Conservation (phyloP, 2,888 invertebrate species). For the Aleiodes leptofemur region DNA sequence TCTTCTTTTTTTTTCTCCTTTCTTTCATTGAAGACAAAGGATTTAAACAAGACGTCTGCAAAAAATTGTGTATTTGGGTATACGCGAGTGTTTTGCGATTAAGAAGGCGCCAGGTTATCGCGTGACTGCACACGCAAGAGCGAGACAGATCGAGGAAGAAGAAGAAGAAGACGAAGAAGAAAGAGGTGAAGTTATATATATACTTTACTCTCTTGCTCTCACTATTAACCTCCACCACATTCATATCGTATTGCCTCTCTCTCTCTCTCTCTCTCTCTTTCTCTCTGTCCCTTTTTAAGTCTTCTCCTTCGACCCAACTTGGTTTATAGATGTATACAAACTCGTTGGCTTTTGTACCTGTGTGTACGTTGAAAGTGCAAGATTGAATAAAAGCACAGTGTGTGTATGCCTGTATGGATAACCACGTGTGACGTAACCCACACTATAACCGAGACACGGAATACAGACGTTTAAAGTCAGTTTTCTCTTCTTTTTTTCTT, state of each 20-base stretch:
- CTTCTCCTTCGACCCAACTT: neutral
- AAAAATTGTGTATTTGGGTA: conserved; percentile 36
- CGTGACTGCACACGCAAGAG: conserved; percentile 38
- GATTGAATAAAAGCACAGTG: conserved; percentile 22
- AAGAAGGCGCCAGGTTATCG: conserved; percentile 44
- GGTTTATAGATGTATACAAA: conserved; percentile 2
- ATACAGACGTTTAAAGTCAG: conserved; percentile 10
- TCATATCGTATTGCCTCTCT: neutral
- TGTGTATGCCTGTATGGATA: neutral
- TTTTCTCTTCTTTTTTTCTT: neutral
- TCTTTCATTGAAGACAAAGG: conserved; percentile 14
- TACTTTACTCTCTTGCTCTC: neutral
- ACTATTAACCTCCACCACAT: neutral
- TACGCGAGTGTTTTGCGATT: conserved; percentile 23
- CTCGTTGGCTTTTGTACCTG: neutral
- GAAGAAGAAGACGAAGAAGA: conserved; percentile 11
- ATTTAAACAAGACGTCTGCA: conserved; percentile 11
- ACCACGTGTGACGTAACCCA: conserved; percentile 32
- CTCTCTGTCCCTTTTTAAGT: conserved; percentile 14
- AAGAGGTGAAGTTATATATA: neutral
- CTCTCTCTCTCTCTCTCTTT: neutral
- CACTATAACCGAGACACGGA: neutral
- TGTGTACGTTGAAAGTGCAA: conserved; percentile 1
- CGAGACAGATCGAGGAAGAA: conserved; percentile 44
- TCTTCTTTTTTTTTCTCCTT: too few species aligned